Percentiles rank a stretch among this genome's conserved stretches.
Evolutionary conservation across 2,113 vertebrate species (phyloP).

Genomic region (Cyphomyrus plagiostoma): DNA sequence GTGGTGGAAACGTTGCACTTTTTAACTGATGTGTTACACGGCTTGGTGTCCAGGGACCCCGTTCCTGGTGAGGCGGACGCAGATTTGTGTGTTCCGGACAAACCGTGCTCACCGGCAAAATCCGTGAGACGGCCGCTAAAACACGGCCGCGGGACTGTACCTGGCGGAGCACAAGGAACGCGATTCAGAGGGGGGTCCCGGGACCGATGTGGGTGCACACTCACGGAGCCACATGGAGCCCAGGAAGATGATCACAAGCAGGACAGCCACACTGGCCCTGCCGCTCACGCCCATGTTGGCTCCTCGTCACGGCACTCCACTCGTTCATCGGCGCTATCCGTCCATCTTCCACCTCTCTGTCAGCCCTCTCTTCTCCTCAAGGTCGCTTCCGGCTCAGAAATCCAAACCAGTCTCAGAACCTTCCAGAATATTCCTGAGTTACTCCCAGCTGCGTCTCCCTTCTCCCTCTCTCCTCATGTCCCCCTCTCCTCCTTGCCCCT

Average conservation of each 20-base stretch:
- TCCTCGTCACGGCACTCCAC: neutral
- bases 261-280: constrained; percentile 45
- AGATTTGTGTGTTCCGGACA: neutral
- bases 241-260: constrained; percentile 53
- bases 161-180: neutral
- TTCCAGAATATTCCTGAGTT: neutral
- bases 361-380: constrained; percentile 44
- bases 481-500: neutral
- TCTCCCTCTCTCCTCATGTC: constrained; percentile 17
- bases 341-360: constrained; percentile 18
- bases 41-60: neutral
- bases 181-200: neutral
- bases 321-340: neutral
- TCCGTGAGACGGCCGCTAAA: neutral
- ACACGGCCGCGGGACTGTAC: neutral
- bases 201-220: constrained; percentile 27
- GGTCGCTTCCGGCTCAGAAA: constrained; percentile 39
- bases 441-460: constrained; percentile 11
- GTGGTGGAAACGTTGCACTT: neutral
- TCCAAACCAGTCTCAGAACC: neutral
- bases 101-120: neutral
- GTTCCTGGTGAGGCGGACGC: neutral
- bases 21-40: neutral
- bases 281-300: neutral
- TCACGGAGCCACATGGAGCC: constrained; percentile 57